Base-by-base conservation (phyloP, 2,797 vertebrate species). In the Notolabrus celidotus region DNA sequence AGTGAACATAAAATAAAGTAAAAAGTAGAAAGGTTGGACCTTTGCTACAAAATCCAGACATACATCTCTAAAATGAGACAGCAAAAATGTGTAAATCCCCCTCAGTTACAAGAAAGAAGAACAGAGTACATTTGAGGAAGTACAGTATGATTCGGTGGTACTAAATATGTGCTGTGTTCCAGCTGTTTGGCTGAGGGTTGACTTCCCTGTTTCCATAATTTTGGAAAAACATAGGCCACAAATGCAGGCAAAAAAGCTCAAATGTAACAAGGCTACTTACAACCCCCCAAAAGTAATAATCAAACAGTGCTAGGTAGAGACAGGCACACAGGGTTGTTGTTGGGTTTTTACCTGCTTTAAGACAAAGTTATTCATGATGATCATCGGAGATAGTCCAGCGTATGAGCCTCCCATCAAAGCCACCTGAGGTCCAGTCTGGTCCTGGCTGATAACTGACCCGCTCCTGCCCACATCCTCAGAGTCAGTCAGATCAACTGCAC, bases 301-400 rank as follows among this genome's bases (percentile, higher is more conserved):
- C 69, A 27, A 56, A 72, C n/a, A 31, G 14, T 23, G 3, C 33
- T 29, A 16, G 2, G 22, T 15, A 67, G 14, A 43, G 2, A 7
- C 17, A 57, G 42, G 65, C 15, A 63, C 0, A 36, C 6, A 33
- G 0, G 15, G 4, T 17, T 19, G 52, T 33, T 4, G n/a, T n/a
- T n/a, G n/a, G n/a, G n/a, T 10, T 34, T 89, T 78, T 94, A 97
- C 96, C 96, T 97, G 95, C 74, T 96, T 96, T 59, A 97, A 89
- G 79, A 96, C 84, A 52, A 96, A 92, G 52, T 96, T 97, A 91
- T 97, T 97, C 96, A 96, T 97, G 88, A 96, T 93, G 1, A 97
- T 94, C 96, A 97, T 95, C 25, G 95, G 92, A 68, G 96, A 94
- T 4, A 96, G 87, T 0, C 92, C 78, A 27, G 93, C 74, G 62